A percentile compares a stretch with the other conserved stretches of the same genome.
phyloP scores from a whole-genome alignment of 2,888 invertebrate species.

The Platerodrilus igneus region DNA sequence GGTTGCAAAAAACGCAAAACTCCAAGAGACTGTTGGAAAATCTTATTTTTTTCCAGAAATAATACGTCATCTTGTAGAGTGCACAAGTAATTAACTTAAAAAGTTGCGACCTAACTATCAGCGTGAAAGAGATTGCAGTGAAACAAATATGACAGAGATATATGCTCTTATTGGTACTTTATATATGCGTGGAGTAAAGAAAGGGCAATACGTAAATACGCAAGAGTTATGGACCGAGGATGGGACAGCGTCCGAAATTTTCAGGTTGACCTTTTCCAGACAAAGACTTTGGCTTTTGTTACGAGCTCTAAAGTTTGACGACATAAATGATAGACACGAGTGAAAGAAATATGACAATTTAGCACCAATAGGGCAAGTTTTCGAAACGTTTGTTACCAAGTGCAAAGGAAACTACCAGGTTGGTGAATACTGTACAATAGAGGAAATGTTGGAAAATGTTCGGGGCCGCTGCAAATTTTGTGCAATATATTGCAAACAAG shows the following conservation, averaged over 20 bases:
- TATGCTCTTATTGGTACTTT: constrained; percentile 9
- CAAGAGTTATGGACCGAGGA: constrained; percentile 6
- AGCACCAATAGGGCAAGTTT: constrained; percentile 5
- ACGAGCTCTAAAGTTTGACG: constrained; percentile 9
- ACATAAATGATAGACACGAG: constrained; percentile 6
- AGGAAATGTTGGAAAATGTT: neutral
- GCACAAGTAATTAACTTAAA: constrained; percentile 12
- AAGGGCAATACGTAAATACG: constrained; percentile 11
- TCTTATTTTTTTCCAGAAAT: constrained; percentile 11
- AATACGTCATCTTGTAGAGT: constrained; percentile 12
- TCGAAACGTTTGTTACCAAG: neutral
- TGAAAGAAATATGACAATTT: constrained; percentile 1
- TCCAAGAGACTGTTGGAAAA: constrained; percentile 5
- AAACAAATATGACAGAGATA: constrained; percentile 11
- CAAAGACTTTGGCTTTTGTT: constrained; percentile 7
- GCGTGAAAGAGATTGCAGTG: constrained; percentile 11
- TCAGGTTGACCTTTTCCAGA: constrained; percentile 9
- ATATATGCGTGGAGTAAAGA: constrained; percentile 8
- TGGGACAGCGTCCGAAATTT: constrained; percentile 6
- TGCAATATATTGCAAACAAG: too few relatives aligned
- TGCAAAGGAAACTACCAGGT: constrained; percentile 4
- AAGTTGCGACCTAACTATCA: constrained; percentile 11
- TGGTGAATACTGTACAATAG: too few relatives aligned
- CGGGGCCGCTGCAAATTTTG: neutral
- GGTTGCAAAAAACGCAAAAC: constrained; percentile 8